These are phyloP conservation scores for Nibea albiflora DNA, from an alignment of 2,113 vertebrate species.

Conservation along the genomic window DNA sequence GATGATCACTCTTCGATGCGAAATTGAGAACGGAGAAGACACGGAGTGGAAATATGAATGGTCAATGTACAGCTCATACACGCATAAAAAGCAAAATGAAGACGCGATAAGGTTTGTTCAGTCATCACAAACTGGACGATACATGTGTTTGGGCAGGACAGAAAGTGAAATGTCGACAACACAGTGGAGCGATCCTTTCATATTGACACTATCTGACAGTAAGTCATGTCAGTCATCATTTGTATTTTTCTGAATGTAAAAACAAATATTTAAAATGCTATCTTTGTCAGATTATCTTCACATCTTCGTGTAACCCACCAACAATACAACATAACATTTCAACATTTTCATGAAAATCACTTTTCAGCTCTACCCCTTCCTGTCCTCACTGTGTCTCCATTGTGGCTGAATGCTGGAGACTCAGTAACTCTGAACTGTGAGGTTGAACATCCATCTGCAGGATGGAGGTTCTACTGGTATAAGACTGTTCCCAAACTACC, in stretches of 20 bases:
- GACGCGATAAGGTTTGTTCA: background rate
- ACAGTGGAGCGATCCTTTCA: background rate
- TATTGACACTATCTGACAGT: background rate
- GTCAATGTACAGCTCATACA: background rate
- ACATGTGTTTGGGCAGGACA: background rate
- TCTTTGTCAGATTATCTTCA: background rate
- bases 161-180: background rate
- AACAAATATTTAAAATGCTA: too few species aligned
- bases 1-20: background rate
- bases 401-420: background rate
- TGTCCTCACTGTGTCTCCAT: constrained; percentile 51
- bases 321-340: background rate
- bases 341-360: background rate
- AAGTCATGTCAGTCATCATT: background rate
- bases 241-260: too few species aligned
- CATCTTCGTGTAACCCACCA: background rate
- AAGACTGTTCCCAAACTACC: too few species aligned
- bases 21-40: background rate
- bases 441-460: too few species aligned
- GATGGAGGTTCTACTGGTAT: too few species aligned
- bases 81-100: background rate
- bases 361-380: constrained; percentile 18
- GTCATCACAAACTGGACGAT: background rate
- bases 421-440: too few species aligned
- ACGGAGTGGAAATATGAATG: constrained; percentile 12